Evolutionary conservation across 2,113 vertebrate species (phyloP).

Genomic region (Pygoscelis adeliae): DNA sequence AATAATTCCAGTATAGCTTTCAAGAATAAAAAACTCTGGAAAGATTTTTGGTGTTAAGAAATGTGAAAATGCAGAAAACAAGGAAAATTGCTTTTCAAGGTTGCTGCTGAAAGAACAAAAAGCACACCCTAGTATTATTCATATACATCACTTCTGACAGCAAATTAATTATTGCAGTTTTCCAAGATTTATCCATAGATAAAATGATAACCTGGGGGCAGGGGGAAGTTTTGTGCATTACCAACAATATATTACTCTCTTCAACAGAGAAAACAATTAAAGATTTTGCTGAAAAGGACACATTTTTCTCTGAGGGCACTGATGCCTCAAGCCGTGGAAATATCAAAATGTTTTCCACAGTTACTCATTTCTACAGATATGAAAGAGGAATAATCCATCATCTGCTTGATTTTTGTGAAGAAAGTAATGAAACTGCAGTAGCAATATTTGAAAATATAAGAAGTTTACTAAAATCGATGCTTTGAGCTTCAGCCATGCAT

Average conservation of each 20-base stretch:
- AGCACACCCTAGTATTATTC: neutral
- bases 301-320: neutral
- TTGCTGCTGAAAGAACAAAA: constrained; percentile 14
- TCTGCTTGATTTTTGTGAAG: neutral
- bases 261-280: neutral
- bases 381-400: neutral
- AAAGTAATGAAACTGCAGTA: neutral
- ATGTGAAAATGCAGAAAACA: neutral
- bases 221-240: neutral
- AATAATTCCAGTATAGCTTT: neutral
- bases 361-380: neutral
- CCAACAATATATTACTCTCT: neutral
- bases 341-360: neutral
- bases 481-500: neutral
- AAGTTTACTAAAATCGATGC: neutral
- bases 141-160: constrained; percentile 13
- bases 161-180: constrained; percentile 26
- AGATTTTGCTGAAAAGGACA: constrained; percentile 33
- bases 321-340: neutral
- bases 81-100: neutral
- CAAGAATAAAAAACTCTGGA: neutral
- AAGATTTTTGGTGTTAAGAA: neutral
- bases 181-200: neutral
- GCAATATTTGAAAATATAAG: neutral
- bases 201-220: neutral